Percentiles rank a stretch among this genome's conserved stretches.
Evolutionary conservation across 1,140 invertebrate species (phyloP).

Genomic region (Drosophila obscura): DNA sequence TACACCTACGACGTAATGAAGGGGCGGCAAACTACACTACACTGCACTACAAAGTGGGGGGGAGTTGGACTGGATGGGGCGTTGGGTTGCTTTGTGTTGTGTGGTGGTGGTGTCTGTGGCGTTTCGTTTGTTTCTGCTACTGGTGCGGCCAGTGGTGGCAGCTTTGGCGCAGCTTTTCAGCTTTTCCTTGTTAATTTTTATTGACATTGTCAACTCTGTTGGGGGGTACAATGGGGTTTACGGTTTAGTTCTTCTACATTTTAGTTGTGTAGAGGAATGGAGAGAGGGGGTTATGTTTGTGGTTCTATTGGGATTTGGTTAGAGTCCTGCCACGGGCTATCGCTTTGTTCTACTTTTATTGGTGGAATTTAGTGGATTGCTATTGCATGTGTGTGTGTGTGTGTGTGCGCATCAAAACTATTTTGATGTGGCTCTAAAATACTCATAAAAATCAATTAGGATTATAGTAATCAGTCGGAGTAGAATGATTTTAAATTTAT

Average conservation of each 20-base stretch:
- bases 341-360: conserved; percentile 22
- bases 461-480: too few species aligned
- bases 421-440: too few species aligned
- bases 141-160: conserved; percentile 29
- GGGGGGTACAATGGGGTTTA: neutral
- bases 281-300: too few species aligned
- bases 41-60: too few species aligned
- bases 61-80: neutral
- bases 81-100: conserved; percentile 11
- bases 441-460: too few species aligned
- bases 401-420: too few species aligned
- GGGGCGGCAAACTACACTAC: neutral
- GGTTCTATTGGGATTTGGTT: too few species aligned
- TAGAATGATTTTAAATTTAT: too few species aligned
- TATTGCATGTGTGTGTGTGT: neutral
- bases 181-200: conserved; percentile 69
- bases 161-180: conserved; percentile 55
- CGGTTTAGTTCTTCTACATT: neutral
- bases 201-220: conserved; percentile 35
- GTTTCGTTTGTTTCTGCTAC: neutral
- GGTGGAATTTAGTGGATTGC: conserved; percentile 3
- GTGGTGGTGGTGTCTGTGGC: conserved; percentile 21
- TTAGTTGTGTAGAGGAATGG: neutral
- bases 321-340: neutral
- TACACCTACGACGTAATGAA: conserved; percentile 37